A percentile compares a stretch with the other conserved stretches of the same genome.
Evolutionary conservation across 2,888 invertebrate genomes (phyloP).

Genomic region (Cerastis rubricosa): DNA sequence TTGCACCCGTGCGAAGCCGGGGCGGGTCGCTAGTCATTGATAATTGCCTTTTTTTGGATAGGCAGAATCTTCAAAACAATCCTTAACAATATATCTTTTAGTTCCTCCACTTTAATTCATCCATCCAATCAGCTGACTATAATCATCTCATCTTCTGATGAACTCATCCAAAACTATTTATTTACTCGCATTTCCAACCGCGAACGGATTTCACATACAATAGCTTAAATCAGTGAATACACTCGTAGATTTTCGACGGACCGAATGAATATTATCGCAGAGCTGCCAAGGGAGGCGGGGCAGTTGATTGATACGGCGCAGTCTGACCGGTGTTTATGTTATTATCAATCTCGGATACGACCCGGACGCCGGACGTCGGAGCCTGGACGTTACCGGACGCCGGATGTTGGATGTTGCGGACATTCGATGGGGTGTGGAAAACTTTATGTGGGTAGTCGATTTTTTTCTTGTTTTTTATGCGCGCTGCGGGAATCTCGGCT

Average conservation of each 20-base stretch:
- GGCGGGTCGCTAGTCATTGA: no score
- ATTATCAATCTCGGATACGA: conserved; percentile 65
- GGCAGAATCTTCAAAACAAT: no score
- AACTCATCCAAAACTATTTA: conserved; percentile 15
- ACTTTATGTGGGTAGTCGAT: neutral
- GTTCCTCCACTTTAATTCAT: no score
- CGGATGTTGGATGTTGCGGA: conserved; percentile 43
- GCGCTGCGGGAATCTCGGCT: neutral
- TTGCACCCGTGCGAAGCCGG: no score
- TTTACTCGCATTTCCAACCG: conserved; percentile 14
- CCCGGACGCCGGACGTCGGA: conserved; percentile 53
- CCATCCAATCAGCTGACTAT: neutral
- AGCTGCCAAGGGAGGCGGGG: conserved; percentile 71
- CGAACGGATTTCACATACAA: conserved; percentile 16
- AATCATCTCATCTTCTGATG: conserved; percentile 13
- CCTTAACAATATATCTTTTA: no score
- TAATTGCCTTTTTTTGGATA: no score
- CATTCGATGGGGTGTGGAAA: conserved; percentile 30
- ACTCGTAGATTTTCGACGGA: conserved; percentile 42
- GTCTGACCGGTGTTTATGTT: conserved; percentile 65
- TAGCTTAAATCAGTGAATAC: conserved; percentile 42
- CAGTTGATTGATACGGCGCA: conserved; percentile 71
- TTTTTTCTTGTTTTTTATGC: conserved; percentile 18
- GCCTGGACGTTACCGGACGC: conserved; percentile 54
- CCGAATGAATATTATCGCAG: conserved; percentile 57